Conservation (phyloP, 2,113 vertebrate species). For the Ariopsis seemanni region DNA sequence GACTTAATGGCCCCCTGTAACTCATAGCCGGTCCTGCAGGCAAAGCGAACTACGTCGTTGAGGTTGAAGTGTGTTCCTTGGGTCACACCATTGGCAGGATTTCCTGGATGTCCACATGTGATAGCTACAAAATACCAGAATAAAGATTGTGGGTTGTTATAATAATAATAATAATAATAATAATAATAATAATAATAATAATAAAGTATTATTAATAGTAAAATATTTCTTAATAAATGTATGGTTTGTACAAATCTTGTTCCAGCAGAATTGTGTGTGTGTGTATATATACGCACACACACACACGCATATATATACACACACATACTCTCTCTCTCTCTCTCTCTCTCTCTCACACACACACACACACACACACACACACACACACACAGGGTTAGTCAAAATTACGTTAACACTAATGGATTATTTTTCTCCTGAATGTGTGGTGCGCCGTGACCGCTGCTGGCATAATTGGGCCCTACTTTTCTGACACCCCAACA, state of each 20-base stretch:
- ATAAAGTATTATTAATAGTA: background rate
- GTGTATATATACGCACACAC: too few species aligned
- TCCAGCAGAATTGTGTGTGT: too few species aligned
- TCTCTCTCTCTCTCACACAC: too few species aligned
- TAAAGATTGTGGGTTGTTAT: background rate
- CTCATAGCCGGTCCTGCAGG: slow-evolving; percentile 86
- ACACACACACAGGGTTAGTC: too few species aligned
- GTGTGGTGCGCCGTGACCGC: too few species aligned
- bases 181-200: background rate
- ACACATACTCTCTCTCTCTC: too few species aligned
- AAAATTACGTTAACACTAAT: too few species aligned
- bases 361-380: too few species aligned
- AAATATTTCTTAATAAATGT: background rate
- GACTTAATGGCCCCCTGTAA: slow-evolving; percentile 83
- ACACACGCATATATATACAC: too few species aligned
- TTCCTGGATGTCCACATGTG: slow-evolving; percentile 95
- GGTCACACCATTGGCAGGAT: slow-evolving; percentile 86
- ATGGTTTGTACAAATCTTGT: background rate
- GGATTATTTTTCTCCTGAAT: too few species aligned
- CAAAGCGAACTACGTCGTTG: slow-evolving; percentile 88
- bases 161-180: background rate
- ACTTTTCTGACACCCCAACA: too few species aligned
- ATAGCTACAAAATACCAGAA: slow-evolving; percentile 76
- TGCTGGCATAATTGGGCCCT: too few species aligned
- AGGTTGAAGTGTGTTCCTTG: slow-evolving; percentile 94